phyloP scores from a whole-genome alignment of 2,797 vertebrate genomes.

The Carcharodon carcharias region DNA sequence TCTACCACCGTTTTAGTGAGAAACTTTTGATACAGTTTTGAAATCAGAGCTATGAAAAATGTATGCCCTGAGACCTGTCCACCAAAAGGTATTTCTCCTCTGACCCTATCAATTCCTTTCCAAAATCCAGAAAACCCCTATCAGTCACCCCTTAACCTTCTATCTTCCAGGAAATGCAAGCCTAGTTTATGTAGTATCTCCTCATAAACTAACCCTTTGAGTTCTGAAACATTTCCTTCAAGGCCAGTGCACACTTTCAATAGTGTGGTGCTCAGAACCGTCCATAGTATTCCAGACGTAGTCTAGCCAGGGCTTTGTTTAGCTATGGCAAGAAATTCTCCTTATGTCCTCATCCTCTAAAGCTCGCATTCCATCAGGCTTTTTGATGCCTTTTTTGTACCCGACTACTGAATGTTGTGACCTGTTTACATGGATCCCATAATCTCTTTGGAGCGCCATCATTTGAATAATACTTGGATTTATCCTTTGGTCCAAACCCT shows the following conservation, averaged over 20 bases:
- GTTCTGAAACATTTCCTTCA: background rate
- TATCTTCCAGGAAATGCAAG: background rate
- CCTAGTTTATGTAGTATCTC: background rate
- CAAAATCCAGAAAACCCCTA: background rate
- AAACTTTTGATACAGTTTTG: background rate
- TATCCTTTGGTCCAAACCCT: background rate
- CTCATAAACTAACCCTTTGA: background rate
- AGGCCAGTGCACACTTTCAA: background rate
- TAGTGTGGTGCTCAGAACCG: background rate
- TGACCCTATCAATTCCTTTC: background rate
- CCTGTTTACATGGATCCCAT: background rate
- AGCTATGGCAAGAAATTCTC: background rate
- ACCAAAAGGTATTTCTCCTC: no score
- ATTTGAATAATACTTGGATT: background rate
- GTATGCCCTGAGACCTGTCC: background rate
- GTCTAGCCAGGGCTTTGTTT: background rate
- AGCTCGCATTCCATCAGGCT: background rate
- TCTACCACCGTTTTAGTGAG: background rate
- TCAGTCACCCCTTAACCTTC: background rate
- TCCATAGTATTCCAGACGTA: background rate
- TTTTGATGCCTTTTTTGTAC: background rate
- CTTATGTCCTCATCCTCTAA: background rate
- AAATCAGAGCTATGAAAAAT: no score
- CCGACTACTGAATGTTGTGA: background rate
- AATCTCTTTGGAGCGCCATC: background rate